Percentiles rank a stretch among this genome's conserved stretches.
These are phyloP conservation scores for Oncorhynchus mykiss DNA, from an alignment of 2,113 vertebrate genomes.

Conservation along the genomic window DNA sequence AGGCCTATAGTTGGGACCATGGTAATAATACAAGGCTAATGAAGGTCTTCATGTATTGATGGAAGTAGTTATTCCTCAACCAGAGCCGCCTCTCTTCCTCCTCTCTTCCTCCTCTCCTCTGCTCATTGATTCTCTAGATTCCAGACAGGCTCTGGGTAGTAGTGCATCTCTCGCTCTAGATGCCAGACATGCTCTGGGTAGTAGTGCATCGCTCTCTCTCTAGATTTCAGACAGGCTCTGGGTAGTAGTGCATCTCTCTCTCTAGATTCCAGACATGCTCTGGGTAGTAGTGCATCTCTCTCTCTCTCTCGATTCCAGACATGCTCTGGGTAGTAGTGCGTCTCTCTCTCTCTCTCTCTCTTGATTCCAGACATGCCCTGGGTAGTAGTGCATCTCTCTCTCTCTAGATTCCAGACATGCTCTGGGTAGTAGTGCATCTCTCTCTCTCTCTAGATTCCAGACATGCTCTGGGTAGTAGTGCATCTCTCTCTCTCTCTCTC, in stretches of 20 bases:
- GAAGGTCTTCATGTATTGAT: background rate
- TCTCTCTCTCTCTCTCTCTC: background rate
- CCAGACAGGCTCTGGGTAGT: background rate
- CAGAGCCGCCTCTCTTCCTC: background rate
- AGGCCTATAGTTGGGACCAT: too few relatives aligned
- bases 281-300: too few relatives aligned
- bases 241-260: too few relatives aligned
- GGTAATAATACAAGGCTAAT: background rate
- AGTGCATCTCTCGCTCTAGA: too few relatives aligned
- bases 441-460: background rate
- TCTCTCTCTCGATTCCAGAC: background rate
- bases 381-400: too few relatives aligned
- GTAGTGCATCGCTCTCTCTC: too few relatives aligned
- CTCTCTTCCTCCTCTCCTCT: background rate
- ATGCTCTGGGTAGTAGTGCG: background rate
- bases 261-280: too few relatives aligned
- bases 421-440: background rate
- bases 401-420: background rate
- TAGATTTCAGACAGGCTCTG: too few relatives aligned
- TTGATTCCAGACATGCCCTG: background rate
- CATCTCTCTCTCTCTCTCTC: too few relatives aligned
- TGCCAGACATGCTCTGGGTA: background rate
- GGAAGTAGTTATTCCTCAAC: background rate
- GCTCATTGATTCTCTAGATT: background rate
- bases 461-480: background rate